Conservation (phyloP, 2,888 invertebrate genomes). For the Leuctra nigra region DNA sequence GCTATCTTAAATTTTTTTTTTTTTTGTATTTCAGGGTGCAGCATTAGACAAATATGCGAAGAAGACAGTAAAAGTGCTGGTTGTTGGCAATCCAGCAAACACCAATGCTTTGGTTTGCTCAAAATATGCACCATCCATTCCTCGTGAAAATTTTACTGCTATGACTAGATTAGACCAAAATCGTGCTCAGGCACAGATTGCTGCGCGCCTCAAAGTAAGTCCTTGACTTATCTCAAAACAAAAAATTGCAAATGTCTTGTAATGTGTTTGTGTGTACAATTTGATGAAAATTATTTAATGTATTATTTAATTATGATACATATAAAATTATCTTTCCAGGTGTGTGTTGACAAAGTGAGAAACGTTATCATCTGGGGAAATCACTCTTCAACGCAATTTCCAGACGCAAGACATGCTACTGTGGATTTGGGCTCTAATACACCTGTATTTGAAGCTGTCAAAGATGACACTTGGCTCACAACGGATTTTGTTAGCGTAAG, state of each 20-base stretch:
- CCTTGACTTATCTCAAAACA: no score
- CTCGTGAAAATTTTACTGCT: conserved; percentile 92
- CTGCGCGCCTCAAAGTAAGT: conserved; percentile 55
- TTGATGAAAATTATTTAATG: no score
- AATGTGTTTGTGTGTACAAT: no score
- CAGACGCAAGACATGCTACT: conserved; percentile 76
- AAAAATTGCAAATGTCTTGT: no score
- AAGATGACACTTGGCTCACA: conserved; percentile 76
- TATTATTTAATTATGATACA: neutral
- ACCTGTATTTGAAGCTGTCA: conserved; percentile 61
- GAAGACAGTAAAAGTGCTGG: conserved; percentile 89
- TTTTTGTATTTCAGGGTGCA: conserved; percentile 53
- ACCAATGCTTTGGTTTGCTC: conserved; percentile 96
- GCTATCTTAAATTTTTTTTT: no score
- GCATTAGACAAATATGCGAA: conserved; percentile 86
- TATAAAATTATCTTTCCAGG: conserved; percentile 20
- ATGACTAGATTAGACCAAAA: conserved; percentile 99
- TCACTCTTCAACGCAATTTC: conserved; percentile 97
- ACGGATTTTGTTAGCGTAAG: conserved; percentile 66
- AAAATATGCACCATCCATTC: conserved; percentile 93
- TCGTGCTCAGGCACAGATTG: conserved; percentile 85
- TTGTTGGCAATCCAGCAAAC: conserved; percentile 99
- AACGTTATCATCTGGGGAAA: conserved; percentile 99
- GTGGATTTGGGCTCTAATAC: conserved; percentile 51
- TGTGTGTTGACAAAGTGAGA: conserved; percentile 62